Evolutionary conservation across 1,140 invertebrate genomes (phyloP).

Genomic region (Pseudomyrmex gracilis): DNA sequence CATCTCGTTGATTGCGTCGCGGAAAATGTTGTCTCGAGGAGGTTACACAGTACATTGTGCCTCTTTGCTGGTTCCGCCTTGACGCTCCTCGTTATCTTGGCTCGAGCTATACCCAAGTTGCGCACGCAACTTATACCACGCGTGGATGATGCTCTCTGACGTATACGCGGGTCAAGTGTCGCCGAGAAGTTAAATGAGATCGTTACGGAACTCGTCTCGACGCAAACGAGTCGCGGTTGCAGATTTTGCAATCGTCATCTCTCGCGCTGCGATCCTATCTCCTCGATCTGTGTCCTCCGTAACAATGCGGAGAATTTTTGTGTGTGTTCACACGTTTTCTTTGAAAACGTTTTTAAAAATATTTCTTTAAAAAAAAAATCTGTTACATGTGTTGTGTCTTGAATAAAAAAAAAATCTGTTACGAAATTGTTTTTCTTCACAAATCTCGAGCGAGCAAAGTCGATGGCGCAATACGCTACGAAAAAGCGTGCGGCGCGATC

Average conservation of each 20-base stretch:
- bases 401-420: neutral
- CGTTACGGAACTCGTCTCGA: slow-evolving; percentile 56
- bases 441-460: too few species aligned
- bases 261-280: slow-evolving; percentile 1
- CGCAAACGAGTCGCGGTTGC: slow-evolving; percentile 44
- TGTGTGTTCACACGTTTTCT: neutral
- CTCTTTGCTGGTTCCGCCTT: neutral
- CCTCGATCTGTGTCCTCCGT: slow-evolving; percentile 30
- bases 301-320: neutral
- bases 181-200: slow-evolving; percentile 54
- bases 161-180: slow-evolving; percentile 57
- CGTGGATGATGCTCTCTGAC: slow-evolving; percentile 51
- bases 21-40: slow-evolving; percentile 2
- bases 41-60: neutral
- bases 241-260: slow-evolving; percentile 48
- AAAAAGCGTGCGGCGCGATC: slow-evolving; percentile 25
- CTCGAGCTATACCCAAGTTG: neutral
- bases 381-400: neutral
- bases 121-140: slow-evolving; percentile 22
- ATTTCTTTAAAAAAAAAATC: slow-evolving; percentile 1
- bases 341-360: neutral
- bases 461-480: neutral
- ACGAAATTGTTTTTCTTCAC: too few species aligned
- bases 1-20: neutral
- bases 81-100: too few species aligned